Evolutionary conservation across 2,113 vertebrate genomes (phyloP), one percentile per base, ranked within the genome.

Genomic region (Camelus bactrianus): DNA sequence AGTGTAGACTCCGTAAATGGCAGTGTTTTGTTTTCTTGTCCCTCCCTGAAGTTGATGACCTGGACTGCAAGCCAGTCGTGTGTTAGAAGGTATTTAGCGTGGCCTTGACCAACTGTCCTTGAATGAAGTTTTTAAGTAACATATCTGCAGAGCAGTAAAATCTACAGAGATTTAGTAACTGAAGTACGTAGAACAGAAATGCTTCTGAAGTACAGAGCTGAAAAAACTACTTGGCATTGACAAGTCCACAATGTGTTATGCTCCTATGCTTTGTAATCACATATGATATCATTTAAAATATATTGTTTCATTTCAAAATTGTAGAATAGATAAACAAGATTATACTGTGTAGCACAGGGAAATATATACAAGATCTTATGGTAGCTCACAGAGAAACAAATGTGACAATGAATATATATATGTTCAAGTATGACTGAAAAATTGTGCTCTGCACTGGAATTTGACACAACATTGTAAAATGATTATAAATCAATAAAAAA

Each of bases 111-210:
- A 42, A 75, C 2, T 14, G 6, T 10, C 4, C 32, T 73, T 52
- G 75, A 84, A 81, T 73, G 58, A 73, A 73, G 10, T 60, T 11
- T 62, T n/a, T 60, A 73, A 46, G 35, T 20, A 56, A 92, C 87
- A 70, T 75, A 32, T 19, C 8, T 52, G 17, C 14, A 32, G 14
- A 13, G 3, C 42, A 56, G 19, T 15, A 50, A 82, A 80, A 26
- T 5, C 16, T 79, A 15, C 30, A 85, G 32, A 48, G 32, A 69
- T 28, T 76, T 50, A 58, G 12, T 17, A 56, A 84, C 13, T 54
- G 19, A 69, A 85, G 75, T 69, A 46, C 2, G 1, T 70, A 73
- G 16, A 93, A 54, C 1, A 73, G 20, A 75, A 76, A 60, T 67
- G 10, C 6, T 24, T 95, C 2, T 89, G 6, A 58, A 42, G n/a